Evolutionary conservation across 2,797 vertebrate species (phyloP), one percentile per base, ranked within the genome.

Genomic region (Schizopygopsis pylzovi): DNA sequence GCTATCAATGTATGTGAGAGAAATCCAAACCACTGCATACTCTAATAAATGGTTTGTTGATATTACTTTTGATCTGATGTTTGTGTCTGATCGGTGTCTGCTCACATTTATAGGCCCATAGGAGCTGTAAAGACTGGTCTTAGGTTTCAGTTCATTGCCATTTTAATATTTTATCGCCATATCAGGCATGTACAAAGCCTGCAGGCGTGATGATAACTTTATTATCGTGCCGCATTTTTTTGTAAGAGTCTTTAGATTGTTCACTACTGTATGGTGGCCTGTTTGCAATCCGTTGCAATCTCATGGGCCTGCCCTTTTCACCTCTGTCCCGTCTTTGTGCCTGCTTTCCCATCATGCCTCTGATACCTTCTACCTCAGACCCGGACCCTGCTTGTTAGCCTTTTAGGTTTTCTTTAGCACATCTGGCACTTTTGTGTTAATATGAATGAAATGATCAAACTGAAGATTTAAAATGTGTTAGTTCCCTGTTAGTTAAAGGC

Each of bases 11-110:
- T 70, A 47, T 56, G n/a, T 63, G 65, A 56, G 39, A 61, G 77
- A 73, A 80, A 63, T n/a, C 16, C 37, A 61, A 61, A 81, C 15
- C 54, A 16, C 25, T 67, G 61, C 28, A 3, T 52, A 13, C 43
- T n/a, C 63, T 22, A 11, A 11, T 39, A 70, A 81, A 81, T 41
- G 79, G 11, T 68, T 39, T 81, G 63, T 68, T 81, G 61, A 68
- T 67, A 67, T 81, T 52, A 33, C 45, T 49, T 12, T 79, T 20
- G 18, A 81, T 49, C 45, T 9, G 61, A 80, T 67, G 20, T 49
- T 52, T 37, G 63, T 15, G 20, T 71, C 79, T 81, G 79, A 52
- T 45, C 15, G 4, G 39, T 10, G 41, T 63, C 56, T 63, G 13
- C 77, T 61, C 22, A 11, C 2, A 15, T 68, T 68, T 49, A 37